Evolutionary conservation across 2,113 vertebrate species (phyloP), one percentile per base, ranked within the genome.

Genomic region (Mus spicilegus): DNA sequence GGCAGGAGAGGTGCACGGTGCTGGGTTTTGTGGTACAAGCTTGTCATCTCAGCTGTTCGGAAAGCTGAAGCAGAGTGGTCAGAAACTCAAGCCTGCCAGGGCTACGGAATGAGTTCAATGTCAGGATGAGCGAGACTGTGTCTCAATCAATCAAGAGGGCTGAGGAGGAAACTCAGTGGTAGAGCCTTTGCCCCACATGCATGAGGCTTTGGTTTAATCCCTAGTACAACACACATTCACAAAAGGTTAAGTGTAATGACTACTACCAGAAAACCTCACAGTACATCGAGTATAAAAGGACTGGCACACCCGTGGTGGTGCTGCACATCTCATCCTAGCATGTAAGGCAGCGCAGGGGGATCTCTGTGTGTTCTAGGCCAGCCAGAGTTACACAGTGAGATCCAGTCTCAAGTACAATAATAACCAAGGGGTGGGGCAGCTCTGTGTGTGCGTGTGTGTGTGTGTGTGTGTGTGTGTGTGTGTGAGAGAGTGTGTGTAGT

Each of bases 261-360:
- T 49, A 88, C 78, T 56, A 51, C 30, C 65, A 92, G 22, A 95
- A 84, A 93, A 90, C 76, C 90, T 17, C 54, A 92, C 1, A 61
- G 6, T 17, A 39, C 49, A 87, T 33, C 63, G 24, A 95, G 54
- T 0, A 69, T 69, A 67, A 46, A 86, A 67, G 42, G 61, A 63
- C 58, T 49, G 28, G 33, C 61, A 67, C 2, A 17, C n/a, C 49
- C 33, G 72, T 24, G 28, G 81, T 14, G 54, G 11, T n/a, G 80
- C 36, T 61, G 12, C 24, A 24, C 12, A 46, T 39, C n/a, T 61
- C 24, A 84, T 61, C 56, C 80, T 39, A 63, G 24, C 56, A 63
- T 28, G 56, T n/a, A 42, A 28, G 58, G 36, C 36, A 61, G 22
- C 36, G 56, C 56, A 39, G 56, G 56, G 7, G 36, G 22, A 82